Evolutionary conservation across 2,888 invertebrate species (phyloP), one percentile per base, ranked within the genome.

Genomic region (Emmelina monodactyla): DNA sequence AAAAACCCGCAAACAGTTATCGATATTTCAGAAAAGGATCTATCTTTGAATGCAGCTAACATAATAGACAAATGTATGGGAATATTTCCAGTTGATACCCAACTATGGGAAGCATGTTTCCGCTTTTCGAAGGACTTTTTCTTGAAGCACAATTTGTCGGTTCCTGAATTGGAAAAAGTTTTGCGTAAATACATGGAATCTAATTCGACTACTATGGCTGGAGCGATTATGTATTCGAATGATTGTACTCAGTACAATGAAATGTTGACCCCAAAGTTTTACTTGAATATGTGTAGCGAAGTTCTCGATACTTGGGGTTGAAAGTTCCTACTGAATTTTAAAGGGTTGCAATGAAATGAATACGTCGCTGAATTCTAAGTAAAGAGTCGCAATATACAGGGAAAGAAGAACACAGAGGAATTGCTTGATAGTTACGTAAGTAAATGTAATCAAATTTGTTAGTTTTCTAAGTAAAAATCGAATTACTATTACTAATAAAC

Each of bases 171-270:
- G 40, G 86, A 86, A 55, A 61, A 58, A 2, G 70, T 85, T 2
- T 62, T 86, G 35, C 55, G 79, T 11, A 82, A 84, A 40, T 82
- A 83, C 37, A 81, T 84, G 70, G 71, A 81, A 39, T 66, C 71
- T 1, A 61, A 79, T 35, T 67, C 72, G 1, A 59, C 64, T 1
- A 66, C 75, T 0, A 72, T 79, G 75, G 76, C 76, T 1, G 68
- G 69, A 0, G 79, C 80, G 2, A 62, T 81, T 3, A 67, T 81
- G 72, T 79, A 66, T 42, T 76, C 78, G 0, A 69, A 65, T 16
- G 78, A 81, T 44, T 78, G 76, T 38, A 50, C 64, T 14, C 65
- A 80, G 37, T 80, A 78, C 43, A 69, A 64, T 37, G 62, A 78
- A 43, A 73, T 79, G 41, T 50, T 81, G 6, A 64, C 79, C 1